Evolutionary conservation across 2,113 vertebrate species (phyloP).

Genomic region (Pteronura brasiliensis): DNA sequence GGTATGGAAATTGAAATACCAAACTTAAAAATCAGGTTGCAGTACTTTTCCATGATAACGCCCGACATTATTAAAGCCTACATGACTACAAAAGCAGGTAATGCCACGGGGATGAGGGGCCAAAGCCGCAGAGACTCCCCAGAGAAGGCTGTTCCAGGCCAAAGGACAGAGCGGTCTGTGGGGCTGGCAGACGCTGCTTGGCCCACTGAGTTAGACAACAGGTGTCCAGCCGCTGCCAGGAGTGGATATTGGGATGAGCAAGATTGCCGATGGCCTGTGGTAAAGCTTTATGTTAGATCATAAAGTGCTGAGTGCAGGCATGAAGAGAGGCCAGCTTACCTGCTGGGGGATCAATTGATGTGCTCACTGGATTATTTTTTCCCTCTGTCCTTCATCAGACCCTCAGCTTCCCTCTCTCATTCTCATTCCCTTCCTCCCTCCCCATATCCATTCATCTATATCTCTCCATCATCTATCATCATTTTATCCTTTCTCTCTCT

Average conservation of each 20-base stretch:
- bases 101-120: slow-evolving; percentile 37
- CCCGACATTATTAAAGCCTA: slow-evolving; percentile 48
- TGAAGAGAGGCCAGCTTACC: slow-evolving; percentile 80
- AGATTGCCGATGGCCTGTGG: slow-evolving; percentile 81
- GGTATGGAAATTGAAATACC: not conserved
- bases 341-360: slow-evolving; percentile 83
- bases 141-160: slow-evolving; percentile 85
- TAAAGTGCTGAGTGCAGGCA: slow-evolving; percentile 82
- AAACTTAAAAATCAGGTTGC: not conserved
- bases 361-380: slow-evolving; percentile 24
- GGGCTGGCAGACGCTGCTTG: slow-evolving; percentile 78
- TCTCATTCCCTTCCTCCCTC: not conserved
- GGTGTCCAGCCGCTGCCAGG: slow-evolving; percentile 85
- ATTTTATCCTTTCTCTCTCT: not conserved
- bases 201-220: slow-evolving; percentile 82
- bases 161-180: slow-evolving; percentile 63
- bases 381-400: not conserved
- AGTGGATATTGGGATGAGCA: slow-evolving; percentile 84
- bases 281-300: slow-evolving; percentile 78
- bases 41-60: slow-evolving; percentile 47
- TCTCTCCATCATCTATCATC: slow-evolving; percentile 9
- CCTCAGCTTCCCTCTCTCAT: not conserved
- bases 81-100: slow-evolving; percentile 5
- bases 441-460: not conserved
- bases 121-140: slow-evolving; percentile 36